These are phyloP conservation scores for Microchirus variegatus DNA, from an alignment of 2,797 vertebrate species.

Conservation along the genomic window DNA sequence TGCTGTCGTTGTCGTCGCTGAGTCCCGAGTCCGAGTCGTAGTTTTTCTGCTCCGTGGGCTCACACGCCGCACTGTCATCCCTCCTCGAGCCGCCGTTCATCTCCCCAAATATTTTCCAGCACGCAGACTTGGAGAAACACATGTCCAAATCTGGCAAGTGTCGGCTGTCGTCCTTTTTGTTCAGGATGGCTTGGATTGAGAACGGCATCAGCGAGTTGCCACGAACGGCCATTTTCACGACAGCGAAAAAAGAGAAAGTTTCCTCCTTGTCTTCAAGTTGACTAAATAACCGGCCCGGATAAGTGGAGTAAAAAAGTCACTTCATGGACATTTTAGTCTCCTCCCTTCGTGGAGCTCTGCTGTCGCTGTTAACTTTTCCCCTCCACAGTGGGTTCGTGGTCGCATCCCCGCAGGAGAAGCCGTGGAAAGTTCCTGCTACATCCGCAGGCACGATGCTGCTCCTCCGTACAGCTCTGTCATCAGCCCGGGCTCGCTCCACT, in stretches of 20 bases:
- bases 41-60: conserved; percentile 76
- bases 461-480: conserved; percentile 70
- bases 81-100: conserved; percentile 73
- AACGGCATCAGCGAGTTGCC: conserved; percentile 91
- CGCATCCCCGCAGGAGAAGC: conserved; percentile 67
- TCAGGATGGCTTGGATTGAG: conserved; percentile 96
- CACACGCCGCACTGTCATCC: conserved; percentile 63
- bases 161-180: conserved; percentile 88
- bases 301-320: conserved; percentile 45
- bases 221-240: conserved; percentile 88
- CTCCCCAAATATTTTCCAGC: conserved; percentile 91
- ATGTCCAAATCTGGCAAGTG: conserved; percentile 83
- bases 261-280: conserved; percentile 36
- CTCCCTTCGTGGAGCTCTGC: conserved; percentile 44
- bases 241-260: conserved; percentile 15
- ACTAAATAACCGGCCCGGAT: conserved; percentile 26
- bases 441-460: conserved; percentile 70
- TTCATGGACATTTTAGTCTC: conserved; percentile 66
- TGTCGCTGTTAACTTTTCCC: conserved; percentile 26
- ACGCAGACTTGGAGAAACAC: conserved; percentile 84
- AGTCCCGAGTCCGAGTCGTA: conserved; percentile 95
- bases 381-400: conserved; percentile 51
- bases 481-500: conserved; percentile 63
- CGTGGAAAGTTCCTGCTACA: conserved; percentile 57
- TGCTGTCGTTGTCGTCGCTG: conserved; percentile 89